These are phyloP conservation scores for Drosophila subquinaria DNA, from an alignment of 2,888 invertebrate genomes.

Conservation along the genomic window DNA sequence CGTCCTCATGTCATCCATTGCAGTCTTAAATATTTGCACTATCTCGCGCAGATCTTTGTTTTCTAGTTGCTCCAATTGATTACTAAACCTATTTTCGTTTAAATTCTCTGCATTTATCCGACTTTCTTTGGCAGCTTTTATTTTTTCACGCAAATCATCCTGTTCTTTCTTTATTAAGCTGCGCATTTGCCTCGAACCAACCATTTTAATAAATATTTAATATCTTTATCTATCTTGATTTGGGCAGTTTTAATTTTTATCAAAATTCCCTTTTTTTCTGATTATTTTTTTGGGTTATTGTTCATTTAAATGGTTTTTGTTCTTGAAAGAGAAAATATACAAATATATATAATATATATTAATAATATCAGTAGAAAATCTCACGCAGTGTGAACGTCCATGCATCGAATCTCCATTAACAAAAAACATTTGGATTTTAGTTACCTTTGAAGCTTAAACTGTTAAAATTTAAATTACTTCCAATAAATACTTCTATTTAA, in stretches of 20 bases:
- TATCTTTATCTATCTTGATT: background rate
- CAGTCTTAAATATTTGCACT: background rate
- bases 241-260: background rate
- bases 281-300: too few species aligned
- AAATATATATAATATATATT: too few species aligned
- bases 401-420: too few species aligned
- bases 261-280: too few species aligned
- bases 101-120: background rate
- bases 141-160: background rate
- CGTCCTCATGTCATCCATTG: background rate
- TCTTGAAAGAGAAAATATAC: background rate
- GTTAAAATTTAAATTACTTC: background rate
- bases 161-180: background rate
- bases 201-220: conserved; percentile 1
- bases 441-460: too few species aligned
- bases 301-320: background rate
- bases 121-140: background rate
- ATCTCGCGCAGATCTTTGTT: background rate
- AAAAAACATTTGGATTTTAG: background rate
- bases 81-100: background rate
- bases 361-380: background rate
- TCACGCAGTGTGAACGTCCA: too few species aligned
- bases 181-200: background rate
- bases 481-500: background rate
- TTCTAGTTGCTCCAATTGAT: background rate